Evolutionary conservation across 1,140 invertebrate genomes (phyloP), one percentile per base, ranked within the genome.

Genomic region (Zaprionus vittiger): DNA sequence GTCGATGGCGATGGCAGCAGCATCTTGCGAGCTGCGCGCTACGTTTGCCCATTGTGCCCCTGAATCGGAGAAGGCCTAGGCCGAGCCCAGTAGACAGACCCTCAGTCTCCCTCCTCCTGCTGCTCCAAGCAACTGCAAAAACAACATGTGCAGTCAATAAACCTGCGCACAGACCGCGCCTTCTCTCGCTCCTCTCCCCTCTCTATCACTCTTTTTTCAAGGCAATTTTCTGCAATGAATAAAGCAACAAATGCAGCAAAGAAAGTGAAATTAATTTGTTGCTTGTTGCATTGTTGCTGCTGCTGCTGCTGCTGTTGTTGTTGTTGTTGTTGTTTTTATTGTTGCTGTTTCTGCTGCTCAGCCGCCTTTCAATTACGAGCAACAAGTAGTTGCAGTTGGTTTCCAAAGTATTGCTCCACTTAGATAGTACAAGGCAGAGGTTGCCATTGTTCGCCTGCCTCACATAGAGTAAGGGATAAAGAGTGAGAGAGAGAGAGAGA

Each of bases 181-280:
- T 44, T 44, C 26, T 44, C 26, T 11, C 20, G 15, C 38, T 22
- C 1, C 6, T 47, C 26, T 20, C 61, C 37, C 2, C 52, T 24
- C 62, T 5, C 28, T 20, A 6, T 64, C 17, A n/a, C 62, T 34
- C 38, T 44, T 14, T 17, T 26, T 17, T 38, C 66, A 80, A 41
- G 61, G 66, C 73, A 79, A 75, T 79, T 70, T 70, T 54, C 52
- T 60, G 69, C 62, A 44, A 52, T 74, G 71, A 72, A 49, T 56
- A 77, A 56, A 63, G 26, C 59, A 54, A 64, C 34, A 56, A 47
- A 63, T 70, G 60, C 60, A 74, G 67, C 67, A 87, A 87, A 89
- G 84, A 87, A 87, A 87, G 83, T 87, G 83, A 87, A 87, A 87
- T 83, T 87, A 87, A 78, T 78, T 83, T 87, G 70, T 74, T 77